Base-by-base conservation (phyloP, 2,113 vertebrate genomes). In the Podarcis raffonei region DNA sequence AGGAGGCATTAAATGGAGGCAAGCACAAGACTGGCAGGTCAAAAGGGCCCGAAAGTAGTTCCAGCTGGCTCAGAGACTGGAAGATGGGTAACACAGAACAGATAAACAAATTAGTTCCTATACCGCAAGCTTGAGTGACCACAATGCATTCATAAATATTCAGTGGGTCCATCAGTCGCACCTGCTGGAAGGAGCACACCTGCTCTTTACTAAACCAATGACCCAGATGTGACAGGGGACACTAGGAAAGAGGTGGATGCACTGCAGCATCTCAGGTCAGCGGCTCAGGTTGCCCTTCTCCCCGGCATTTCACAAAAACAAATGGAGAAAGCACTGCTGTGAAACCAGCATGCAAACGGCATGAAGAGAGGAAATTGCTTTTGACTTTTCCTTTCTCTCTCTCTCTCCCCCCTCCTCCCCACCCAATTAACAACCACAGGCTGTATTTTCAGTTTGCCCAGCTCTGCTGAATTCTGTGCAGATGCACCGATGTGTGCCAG, bases 71-170 rank as follows among this genome's bases (percentile, higher is more conserved):
- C 82, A 92, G 89, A 81, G 69, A 59, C 75, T 35, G 80, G 79
- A 74, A 74, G 68, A 65, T 32, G 32, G 83, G 53, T 32, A 82
- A 89, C 16, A 74, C 65, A 5, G 53, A 92, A 27, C n/a, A 89
- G 92, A 88, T 91, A 90, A 91, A 83, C 82, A 95, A 94, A 89
- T 76, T 91, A 88, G 88, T 85, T 85, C 86, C 92, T 68, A 86
- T 75, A 68, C 65, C 71, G 80, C 65, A 66, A 87, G 57, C 62
- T 88, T 81, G 48, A 83, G 89, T 32, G 65, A 27, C 6, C 42
- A 87, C 37, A 9, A n/a, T 89, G 35, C 62, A 65, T 5, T 93
- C 77, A 86, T 88, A 81, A 91, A 90, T 95, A 94, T 89, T 89
- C 89, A 93, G 12, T 35, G 4, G 79, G 2, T 90, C 91, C 69